phyloP scores from a whole-genome alignment of 2,797 vertebrate genomes.

The Phoeniculus purpureus region DNA sequence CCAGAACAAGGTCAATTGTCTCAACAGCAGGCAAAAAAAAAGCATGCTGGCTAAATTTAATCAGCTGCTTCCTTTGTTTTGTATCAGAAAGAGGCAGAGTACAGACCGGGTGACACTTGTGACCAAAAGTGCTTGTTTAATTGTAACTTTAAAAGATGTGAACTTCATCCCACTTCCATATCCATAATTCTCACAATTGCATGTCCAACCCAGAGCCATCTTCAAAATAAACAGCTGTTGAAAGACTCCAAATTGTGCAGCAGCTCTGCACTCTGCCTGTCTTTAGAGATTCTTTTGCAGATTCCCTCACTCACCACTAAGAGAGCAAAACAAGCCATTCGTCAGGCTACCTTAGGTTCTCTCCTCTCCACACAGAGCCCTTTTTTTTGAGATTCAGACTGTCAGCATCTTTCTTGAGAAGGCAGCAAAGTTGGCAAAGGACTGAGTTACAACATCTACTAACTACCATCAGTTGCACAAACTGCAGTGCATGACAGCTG shows the following conservation, averaged over 20 bases:
- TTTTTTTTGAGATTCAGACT: constrained; percentile 16
- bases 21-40: constrained; percentile 67
- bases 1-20: constrained; percentile 56
- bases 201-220: constrained; percentile 4
- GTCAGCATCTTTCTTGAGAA: constrained; percentile 20
- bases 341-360: constrained; percentile 18
- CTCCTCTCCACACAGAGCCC: background rate
- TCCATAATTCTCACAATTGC: background rate
- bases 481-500: constrained; percentile 21
- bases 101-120: constrained; percentile 48
- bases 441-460: constrained; percentile 33
- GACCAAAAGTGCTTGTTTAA: constrained; percentile 52
- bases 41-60: constrained; percentile 50
- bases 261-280: background rate
- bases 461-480: background rate
- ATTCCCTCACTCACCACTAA: background rate
- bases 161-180: constrained; percentile 2
- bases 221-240: constrained; percentile 18
- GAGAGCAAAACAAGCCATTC: background rate
- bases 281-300: background rate
- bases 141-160: constrained; percentile 49
- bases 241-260: background rate
- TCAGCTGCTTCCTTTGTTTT: constrained; percentile 66
- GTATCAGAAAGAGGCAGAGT: constrained; percentile 53
- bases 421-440: constrained; percentile 10